Evolutionary conservation across 2,113 vertebrate genomes (phyloP).

Genomic region (Struthio camelus): DNA sequence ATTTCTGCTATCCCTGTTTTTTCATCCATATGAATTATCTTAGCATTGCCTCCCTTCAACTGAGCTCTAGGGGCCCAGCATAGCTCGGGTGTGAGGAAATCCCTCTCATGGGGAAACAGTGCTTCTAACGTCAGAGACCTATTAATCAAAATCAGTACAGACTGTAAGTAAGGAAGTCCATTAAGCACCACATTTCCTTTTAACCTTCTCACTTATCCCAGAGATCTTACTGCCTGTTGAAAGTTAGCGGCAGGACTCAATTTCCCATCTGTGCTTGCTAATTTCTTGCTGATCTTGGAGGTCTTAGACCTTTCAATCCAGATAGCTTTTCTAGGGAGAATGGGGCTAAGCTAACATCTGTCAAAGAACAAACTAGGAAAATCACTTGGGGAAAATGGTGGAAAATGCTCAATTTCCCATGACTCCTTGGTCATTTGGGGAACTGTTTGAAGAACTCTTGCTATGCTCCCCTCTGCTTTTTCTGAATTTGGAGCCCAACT

Average conservation of each 20-base stretch:
- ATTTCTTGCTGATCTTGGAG: not conserved
- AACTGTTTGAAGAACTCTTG: not conserved
- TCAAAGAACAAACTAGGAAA: not conserved
- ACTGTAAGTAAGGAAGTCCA: not conserved
- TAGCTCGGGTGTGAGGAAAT: not conserved
- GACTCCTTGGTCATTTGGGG: not conserved
- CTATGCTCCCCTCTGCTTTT: not conserved
- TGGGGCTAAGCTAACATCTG: not conserved
- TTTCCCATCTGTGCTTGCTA: not conserved
- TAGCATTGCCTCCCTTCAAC: too few relatives aligned
- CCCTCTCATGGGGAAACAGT: not conserved
- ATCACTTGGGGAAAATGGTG: not conserved
- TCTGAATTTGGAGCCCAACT: not conserved
- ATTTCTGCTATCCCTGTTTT: not conserved
- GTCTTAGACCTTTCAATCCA: not conserved
- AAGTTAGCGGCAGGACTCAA: constrained; percentile 2
- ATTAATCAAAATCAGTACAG: not conserved
- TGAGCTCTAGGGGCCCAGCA: not conserved
- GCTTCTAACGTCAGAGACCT: not conserved
- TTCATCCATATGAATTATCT: not conserved
- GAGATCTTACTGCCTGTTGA: not conserved
- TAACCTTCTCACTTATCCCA: not conserved
- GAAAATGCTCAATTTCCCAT: rapidly evolving
- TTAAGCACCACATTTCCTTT: not conserved
- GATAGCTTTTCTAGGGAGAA: not conserved